Base-by-base conservation (phyloP, 2,888 invertebrate species). In the Hyppa rectilinea region DNA sequence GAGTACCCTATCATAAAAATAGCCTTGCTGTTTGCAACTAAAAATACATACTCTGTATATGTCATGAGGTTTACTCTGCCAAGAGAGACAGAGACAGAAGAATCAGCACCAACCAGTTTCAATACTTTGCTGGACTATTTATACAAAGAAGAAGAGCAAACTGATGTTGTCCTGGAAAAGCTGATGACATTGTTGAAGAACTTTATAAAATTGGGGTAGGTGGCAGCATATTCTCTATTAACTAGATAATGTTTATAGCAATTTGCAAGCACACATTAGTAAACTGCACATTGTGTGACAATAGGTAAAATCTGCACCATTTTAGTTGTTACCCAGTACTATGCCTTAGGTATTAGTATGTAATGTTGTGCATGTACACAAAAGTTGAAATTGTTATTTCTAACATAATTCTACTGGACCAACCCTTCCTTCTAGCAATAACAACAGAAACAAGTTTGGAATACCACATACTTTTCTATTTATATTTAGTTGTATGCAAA, bases 141-240 rank as follows among this genome's bases (percentile, higher is more conserved):
- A 43, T 90, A 87, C 12, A 84, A 80, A 34, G 72, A 85, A 38
- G 60, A 84, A 6, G 75, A 69, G 17, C 75, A 83, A 17, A 72
- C 80, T 14, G 87, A 90, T 55, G 85, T 82, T 12, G 77, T 88
- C 7, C 76, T 86, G 4, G 79, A 89, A n/a, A 90, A 80, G 73
- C 65, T 95, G 17, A 79, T 89, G 2, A 87, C 77, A 10, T 72
- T 96, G 43, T 90, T 90, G 86, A 88, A 78, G 31, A 95, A 94
- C 78, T 96, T 95, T 65, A 91, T 95, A 23, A 91, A 87, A 75
- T 76, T 93, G 20, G 92, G 95, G 95, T 95, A 86, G 29, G 29
- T 14, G 31, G 14, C 17, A 40, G 12, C 26, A 58, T 43, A 58
- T n/a, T 2, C 14, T n/a, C 3, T 6, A 53, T 14, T n/a, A 12